phyloP scores from a whole-genome alignment of 2,888 invertebrate species.

The Tiliacea aurago region DNA sequence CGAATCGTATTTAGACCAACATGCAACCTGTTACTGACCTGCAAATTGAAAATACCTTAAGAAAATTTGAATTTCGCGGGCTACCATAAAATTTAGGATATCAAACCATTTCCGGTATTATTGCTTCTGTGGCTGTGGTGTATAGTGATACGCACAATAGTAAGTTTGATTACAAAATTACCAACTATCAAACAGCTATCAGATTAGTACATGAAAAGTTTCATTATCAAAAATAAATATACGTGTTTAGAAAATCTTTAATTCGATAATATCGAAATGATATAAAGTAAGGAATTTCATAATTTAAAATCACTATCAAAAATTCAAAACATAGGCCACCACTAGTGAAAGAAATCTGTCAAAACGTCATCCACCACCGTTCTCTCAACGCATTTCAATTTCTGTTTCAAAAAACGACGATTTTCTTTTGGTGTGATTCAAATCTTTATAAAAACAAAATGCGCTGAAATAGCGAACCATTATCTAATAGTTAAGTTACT shows the following conservation, averaged over 20 bases:
- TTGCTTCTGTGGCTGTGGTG: conserved; percentile 29
- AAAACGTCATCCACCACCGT: conserved; percentile 73
- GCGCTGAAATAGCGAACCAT: conserved; percentile 70
- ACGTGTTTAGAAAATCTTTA: too few species aligned
- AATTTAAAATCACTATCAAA: not conserved
- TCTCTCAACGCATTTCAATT: conserved; percentile 78
- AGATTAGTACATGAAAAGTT: too few species aligned
- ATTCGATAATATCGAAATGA: too few species aligned
- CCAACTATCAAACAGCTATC: too few species aligned
- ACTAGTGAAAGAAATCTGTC: conserved; percentile 56
- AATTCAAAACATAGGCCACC: conserved; percentile 26
- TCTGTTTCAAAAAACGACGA: conserved; percentile 75
- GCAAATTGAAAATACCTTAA: too few species aligned
- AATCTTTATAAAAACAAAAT: conserved; percentile 68
- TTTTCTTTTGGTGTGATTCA: conserved; percentile 68
- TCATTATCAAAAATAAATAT: too few species aligned
- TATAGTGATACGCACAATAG: not conserved
- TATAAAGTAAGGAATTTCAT: not conserved
- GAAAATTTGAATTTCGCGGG: too few species aligned
- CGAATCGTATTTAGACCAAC: too few species aligned
- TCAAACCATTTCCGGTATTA: conserved; percentile 3
- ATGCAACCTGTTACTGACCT: too few species aligned
- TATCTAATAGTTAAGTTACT: conserved; percentile 55
- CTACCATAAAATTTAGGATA: too few species aligned
- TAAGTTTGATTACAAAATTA: not conserved